A percentile compares a stretch with the other conserved stretches of the same genome.
Evolutionary conservation across 2,797 vertebrate genomes (phyloP).

Genomic region (Allobates femoralis): DNA sequence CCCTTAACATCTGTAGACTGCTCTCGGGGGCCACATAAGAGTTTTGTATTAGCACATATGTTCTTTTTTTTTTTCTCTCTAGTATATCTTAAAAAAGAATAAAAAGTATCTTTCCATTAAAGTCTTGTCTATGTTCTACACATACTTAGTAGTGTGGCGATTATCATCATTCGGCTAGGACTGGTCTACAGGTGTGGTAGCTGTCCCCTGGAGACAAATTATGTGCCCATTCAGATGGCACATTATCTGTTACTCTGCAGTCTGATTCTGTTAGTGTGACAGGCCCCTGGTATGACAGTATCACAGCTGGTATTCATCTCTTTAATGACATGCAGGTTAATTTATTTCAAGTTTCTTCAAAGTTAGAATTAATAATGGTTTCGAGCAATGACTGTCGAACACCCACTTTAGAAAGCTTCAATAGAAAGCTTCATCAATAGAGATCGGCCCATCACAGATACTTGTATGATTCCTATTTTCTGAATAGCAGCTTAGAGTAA

Average conservation of each 20-base stretch:
- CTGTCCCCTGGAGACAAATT: slow-evolving; percentile 30
- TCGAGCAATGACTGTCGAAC: slow-evolving; percentile 30
- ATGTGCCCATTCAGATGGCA: slow-evolving; percentile 49
- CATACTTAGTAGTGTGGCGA: not conserved
- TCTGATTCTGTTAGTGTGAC: slow-evolving; percentile 46
- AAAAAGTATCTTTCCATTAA: too few relatives aligned
- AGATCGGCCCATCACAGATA: slow-evolving; percentile 6
- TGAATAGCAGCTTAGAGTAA: not conserved
- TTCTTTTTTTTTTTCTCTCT: not conserved
- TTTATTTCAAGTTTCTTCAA: slow-evolving; percentile 44
- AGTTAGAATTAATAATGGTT: slow-evolving; percentile 51
- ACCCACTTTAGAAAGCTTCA: not conserved
- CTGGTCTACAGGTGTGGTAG: slow-evolving; percentile 36
- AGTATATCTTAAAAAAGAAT: not conserved
- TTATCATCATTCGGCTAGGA: not conserved
- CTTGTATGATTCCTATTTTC: not conserved
- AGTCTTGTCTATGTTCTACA: too few relatives aligned
- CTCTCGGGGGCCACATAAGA: not conserved
- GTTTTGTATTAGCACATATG: not conserved
- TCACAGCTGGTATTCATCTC: slow-evolving; percentile 51
- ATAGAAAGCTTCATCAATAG: slow-evolving; percentile 31
- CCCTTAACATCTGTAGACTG: not conserved
- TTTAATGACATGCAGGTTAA: slow-evolving; percentile 33
- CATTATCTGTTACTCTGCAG: slow-evolving; percentile 47
- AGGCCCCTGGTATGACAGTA: slow-evolving; percentile 15